A percentile compares a stretch with the other conserved stretches of the same genome.
phyloP scores from a whole-genome alignment of 1,140 invertebrate species.

The Solenopsis fugax region DNA sequence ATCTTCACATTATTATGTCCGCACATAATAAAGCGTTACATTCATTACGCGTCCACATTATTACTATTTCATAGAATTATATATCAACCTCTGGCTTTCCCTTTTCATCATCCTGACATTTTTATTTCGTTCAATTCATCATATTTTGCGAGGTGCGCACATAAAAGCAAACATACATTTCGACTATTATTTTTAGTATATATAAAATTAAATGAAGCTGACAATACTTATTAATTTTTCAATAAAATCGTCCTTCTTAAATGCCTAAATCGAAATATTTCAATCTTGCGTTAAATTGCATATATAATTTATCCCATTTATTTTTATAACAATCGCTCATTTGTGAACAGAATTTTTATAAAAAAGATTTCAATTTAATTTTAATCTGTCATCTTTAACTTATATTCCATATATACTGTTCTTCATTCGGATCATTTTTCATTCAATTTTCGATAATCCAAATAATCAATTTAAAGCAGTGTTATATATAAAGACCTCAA shows the following conservation, averaged over 20 bases:
- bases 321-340: neutral
- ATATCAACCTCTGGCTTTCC: constrained; percentile 14
- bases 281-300: neutral
- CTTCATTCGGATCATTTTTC: neutral
- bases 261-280: neutral
- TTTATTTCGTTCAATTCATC: constrained; percentile 20
- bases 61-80: constrained; percentile 42
- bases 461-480: constrained; percentile 14
- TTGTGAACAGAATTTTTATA: too few relatives aligned
- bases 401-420: neutral
- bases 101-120: constrained; percentile 31
- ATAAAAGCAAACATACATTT: neutral
- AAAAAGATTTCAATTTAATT: neutral
- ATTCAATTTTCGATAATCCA: neutral
- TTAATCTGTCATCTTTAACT: neutral
- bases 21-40: constrained; percentile 47
- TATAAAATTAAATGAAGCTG: neutral
- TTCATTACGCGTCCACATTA: constrained; percentile 27
- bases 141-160: neutral
- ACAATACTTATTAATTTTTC: neutral
- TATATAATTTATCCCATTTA: neutral
- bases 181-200: neutral
- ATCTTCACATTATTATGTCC: constrained; percentile 48
- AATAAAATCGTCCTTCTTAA: neutral
- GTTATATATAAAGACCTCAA: neutral